Base-by-base conservation (phyloP, 2,888 invertebrate genomes). In the Cataglyphis altisquamis region DNA sequence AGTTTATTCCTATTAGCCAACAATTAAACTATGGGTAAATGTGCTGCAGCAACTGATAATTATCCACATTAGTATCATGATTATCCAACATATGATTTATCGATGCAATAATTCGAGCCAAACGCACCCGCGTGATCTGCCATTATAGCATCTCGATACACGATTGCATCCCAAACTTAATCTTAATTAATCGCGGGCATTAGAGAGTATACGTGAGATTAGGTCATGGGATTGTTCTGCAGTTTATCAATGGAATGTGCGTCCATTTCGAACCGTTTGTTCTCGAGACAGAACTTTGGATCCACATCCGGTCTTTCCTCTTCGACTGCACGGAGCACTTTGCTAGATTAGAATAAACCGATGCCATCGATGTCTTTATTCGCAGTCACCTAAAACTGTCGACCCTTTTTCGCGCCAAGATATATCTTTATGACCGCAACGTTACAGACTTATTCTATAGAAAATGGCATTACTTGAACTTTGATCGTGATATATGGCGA, bases 261-360 rank as follows among this genome's bases (percentile, higher is more conserved):
- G 29, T 2, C 29, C 55, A 70, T 70, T 55, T 32, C 55, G 41
- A 83, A 83, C 25, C 68, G 83, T 83, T 83, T 60, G 60, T 78
- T 80, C 70, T 36, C 21, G 32, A 5, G 45, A 45, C 29, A 29
- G 73, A 77, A 77, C 77, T 45, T 80, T 12, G 60, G 74, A 2
- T 25, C 12, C 2, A 18, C 9, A 25, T 55, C 55, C 55, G 36
- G 29, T 21, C 78, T 72, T 72, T 78, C 74, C 63, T 52, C 66
- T 41, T 18, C 48, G 66, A 48, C 12, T 21, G 52, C 52, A 52
- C 18, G 41, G 41, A 82, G 82, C 82, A 82, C 82, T 82, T 82
- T 82, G 67, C 82, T 67, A 82, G 82, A 82, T 82, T 82, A 82
- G 67, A 82, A 82, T 82, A 82, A 82, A 82, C 82, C 82, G 82